phyloP scores from a whole-genome alignment of 2,113 vertebrate species.

The Sapajus apella region DNA sequence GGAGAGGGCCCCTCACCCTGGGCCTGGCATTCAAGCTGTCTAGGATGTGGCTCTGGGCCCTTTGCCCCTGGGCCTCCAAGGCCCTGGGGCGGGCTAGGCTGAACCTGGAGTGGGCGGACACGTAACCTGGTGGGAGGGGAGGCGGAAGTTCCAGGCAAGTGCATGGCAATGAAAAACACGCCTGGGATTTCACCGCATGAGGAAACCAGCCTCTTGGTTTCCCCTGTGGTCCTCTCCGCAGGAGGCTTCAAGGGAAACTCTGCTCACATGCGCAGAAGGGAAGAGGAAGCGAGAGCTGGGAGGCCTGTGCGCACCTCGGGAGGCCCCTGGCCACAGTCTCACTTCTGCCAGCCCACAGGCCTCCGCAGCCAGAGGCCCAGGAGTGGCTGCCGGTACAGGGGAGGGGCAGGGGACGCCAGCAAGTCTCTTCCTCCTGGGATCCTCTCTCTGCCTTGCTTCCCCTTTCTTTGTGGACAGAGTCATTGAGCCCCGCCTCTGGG shows the following conservation, averaged over 20 bases:
- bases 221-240: neutral
- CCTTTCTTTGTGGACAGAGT: conserved; percentile 34
- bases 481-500: neutral
- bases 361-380: neutral
- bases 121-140: neutral
- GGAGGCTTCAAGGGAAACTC: neutral
- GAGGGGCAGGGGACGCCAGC: neutral
- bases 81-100: neutral
- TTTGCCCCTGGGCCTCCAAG: neutral
- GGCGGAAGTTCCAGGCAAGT: neutral
- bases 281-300: conserved; percentile 55
- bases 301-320: neutral
- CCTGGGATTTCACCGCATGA: neutral
- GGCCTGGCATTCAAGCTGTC: neutral
- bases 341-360: conserved; percentile 33
- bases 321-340: conserved; percentile 39
- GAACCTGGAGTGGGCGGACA: too few relatives aligned
- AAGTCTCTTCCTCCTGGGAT: neutral
- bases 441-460: conserved; percentile 48
- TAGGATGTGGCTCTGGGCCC: neutral
- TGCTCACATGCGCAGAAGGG: neutral
- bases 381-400: accelerated
- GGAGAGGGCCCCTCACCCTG: neutral
- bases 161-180: accelerated
- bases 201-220: neutral